Conservation (phyloP, 1,140 invertebrate genomes). For the Habropoda laboriosa region DNA sequence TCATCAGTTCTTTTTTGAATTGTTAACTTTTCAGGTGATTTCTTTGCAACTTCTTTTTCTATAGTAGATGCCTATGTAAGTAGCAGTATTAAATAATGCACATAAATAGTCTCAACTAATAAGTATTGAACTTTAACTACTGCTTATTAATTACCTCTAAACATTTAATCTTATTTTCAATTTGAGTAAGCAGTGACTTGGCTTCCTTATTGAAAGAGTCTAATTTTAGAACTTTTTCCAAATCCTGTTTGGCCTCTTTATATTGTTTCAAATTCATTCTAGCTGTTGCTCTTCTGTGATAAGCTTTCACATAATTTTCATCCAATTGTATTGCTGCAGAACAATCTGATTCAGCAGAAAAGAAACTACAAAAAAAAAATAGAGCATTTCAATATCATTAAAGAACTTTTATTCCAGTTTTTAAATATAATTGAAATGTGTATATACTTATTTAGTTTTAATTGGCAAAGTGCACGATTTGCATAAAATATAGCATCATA, state of each 20-base stretch:
- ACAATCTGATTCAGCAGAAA: slow-evolving; percentile 90
- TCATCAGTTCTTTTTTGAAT: slow-evolving; percentile 64
- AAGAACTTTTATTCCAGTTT: not conserved
- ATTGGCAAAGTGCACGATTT: slow-evolving; percentile 93
- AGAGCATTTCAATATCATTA: slow-evolving; percentile 9
- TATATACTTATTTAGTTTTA: slow-evolving; percentile 91
- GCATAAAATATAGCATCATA: slow-evolving; percentile 92
- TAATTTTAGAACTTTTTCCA: slow-evolving; percentile 85
- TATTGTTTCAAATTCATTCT: slow-evolving; percentile 85
- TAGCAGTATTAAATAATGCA: slow-evolving; percentile 9
- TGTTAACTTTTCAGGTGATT: slow-evolving; percentile 5
- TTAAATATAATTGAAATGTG: slow-evolving; percentile 18
- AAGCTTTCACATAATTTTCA: slow-evolving; percentile 90
- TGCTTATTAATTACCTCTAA: slow-evolving; percentile 67
- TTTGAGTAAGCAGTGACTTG: slow-evolving; percentile 82
- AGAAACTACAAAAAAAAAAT: slow-evolving; percentile 82
- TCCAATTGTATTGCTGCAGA: slow-evolving; percentile 87
- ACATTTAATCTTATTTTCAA: slow-evolving; percentile 82
- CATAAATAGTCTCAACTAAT: slow-evolving; percentile 17
- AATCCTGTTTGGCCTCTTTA: slow-evolving; percentile 86
- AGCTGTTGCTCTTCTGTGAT: slow-evolving; percentile 88
- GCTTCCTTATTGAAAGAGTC: slow-evolving; percentile 88
- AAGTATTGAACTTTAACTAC: slow-evolving; percentile 9
- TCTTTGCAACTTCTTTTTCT: slow-evolving; percentile 4
- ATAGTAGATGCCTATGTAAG: slow-evolving; percentile 53